Base-by-base conservation (phyloP, 1,140 invertebrate species). In the Nasonia longicornis region DNA sequence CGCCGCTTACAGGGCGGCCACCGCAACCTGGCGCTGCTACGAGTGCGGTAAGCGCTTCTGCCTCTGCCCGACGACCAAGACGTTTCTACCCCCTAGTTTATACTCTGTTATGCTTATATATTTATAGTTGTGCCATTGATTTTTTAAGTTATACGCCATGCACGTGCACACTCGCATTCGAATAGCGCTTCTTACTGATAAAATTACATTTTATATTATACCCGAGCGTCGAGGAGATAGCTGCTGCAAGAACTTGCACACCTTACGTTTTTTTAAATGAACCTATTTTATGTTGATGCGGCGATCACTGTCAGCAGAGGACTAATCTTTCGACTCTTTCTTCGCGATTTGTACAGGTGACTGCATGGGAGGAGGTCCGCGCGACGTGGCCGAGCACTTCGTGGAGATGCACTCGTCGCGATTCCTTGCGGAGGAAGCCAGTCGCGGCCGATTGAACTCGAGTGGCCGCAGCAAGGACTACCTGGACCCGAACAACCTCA, bases 331-430 rank as follows among this genome's bases (percentile, higher is more conserved):
- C 38, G 10, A 42, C 38, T 42, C 1, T 8, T 42, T 42, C 38
- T 42, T 7, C 58, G 45, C 20, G 20, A 20, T n/a, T 58, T 58
- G 70, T 76, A 63, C 63, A 90, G 90, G 96, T 86, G 95, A 96
- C 84, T 94, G 95, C 86, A 94, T 96, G 69, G 94, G 94, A 4
- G 95, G 96, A 83, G 91, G 96, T 35, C 94, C 95, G 16, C 92
- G 96, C 14, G 90, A 91, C 78, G 93, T 96, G 4, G 95, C 95
- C 0, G 96, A 97, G 86, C 96, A 97, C 87, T 97, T 96, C 93
- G 91, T 96, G 42, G 95, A 95, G 48, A 93, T 95, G 10, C 96
- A 96, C 88, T 95, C 94, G 20, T 95, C 91, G 91, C 94, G 88
- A 94, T 95, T 90, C 92, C 94, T 77, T 91, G 94, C 81, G 94